Base-by-base conservation (phyloP, 2,888 invertebrate species). In the Tachina grossa region DNA sequence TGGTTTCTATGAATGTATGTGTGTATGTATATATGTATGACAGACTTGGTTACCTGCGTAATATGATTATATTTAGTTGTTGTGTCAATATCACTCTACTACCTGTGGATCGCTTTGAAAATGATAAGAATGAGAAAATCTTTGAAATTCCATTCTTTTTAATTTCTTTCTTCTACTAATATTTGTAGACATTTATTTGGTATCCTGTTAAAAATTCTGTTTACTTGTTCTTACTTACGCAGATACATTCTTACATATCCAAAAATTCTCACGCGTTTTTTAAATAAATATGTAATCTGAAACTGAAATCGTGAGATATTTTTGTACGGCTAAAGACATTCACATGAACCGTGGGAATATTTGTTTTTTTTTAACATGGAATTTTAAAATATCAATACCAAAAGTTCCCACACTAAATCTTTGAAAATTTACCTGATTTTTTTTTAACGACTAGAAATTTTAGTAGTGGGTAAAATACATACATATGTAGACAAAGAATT, bases 211-310 rank as follows among this genome's bases (percentile, higher is more conserved):
- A 47, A 59, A 49, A 11, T 61, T n/a, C 72, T 74, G 72, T 49
- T n/a, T 13, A 9, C 59, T 49, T 61, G 19, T 59, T 74, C 14
- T n/a, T 31, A 11, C 9, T n/a, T 43, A 10, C 45, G 22, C 19
- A 45, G 55, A 43, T 55, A 55, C 43, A 16, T 39, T 9, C 43
- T 22, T 53, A 31, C 41, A 31, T 31, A 31, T 53, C 13, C 3
- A 10, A 55, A 76, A 47, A 13, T 66, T 76, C 65, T 76, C 65
- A 76, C 76, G 76, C 65, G 9, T 76, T 55, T 76, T 55, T 66
- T 55, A 55, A 19, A 16, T 13, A 69, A 22, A 0, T 9, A 31
- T 31, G 22, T 10, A 43, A 43, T 61, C 13, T 31, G 10, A 5
- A 14, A 57, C 8, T 5, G 2, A n/a, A 39, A 57, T n/a, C 14